phyloP scores from a whole-genome alignment of 2,797 vertebrate genomes.

The Arremon brunneinucha region DNA sequence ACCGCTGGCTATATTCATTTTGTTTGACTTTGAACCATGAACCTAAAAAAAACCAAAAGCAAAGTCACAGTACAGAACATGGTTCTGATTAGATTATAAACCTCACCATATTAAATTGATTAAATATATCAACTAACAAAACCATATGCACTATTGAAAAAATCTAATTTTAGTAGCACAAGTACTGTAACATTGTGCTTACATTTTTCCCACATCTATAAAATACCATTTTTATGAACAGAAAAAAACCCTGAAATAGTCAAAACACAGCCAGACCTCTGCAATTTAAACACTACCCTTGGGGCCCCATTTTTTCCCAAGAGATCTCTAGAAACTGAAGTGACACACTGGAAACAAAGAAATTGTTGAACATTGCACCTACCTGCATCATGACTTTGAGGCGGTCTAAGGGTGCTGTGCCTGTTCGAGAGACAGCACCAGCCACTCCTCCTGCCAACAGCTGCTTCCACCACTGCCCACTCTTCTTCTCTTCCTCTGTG shows the following conservation, averaged over 20 bases:
- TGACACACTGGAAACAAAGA: background rate
- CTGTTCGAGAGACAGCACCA: conserved; percentile 89
- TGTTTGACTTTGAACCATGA: conserved; percentile 85
- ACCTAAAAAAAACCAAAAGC: conserved; percentile 73
- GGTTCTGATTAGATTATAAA: background rate
- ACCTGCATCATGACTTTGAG: conserved; percentile 98
- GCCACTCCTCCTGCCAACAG: conserved; percentile 87
- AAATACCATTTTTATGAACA: background rate
- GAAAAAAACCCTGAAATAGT: background rate
- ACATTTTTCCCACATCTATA: background rate
- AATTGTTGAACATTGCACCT: background rate
- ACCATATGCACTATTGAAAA: background rate
- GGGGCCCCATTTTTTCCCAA: background rate
- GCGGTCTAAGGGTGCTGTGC: conserved; percentile 90
- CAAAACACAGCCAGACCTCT: background rate
- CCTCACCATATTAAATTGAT: background rate
- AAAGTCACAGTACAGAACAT: background rate
- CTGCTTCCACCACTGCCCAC: conserved; percentile 92
- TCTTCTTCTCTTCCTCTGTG: conserved; percentile 90
- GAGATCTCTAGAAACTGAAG: background rate
- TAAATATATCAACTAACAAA: background rate
- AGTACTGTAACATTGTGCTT: background rate
- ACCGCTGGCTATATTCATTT: conserved; percentile 85
- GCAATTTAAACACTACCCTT: background rate
- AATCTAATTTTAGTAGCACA: background rate